These are phyloP conservation scores for Thymelicus lineola DNA, from an alignment of 2,888 invertebrate genomes.

Conservation along the genomic window DNA sequence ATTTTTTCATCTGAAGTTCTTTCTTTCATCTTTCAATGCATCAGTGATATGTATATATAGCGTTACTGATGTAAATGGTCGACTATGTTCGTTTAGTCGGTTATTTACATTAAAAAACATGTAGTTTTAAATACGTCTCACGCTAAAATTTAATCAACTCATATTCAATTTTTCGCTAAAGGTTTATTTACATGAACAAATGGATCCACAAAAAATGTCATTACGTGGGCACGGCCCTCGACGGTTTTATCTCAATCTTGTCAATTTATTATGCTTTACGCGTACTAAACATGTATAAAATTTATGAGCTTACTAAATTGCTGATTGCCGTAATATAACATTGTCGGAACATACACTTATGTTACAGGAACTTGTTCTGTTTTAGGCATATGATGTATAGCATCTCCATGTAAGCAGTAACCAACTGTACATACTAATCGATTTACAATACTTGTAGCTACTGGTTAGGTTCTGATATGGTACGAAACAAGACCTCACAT, in stretches of 20 bases:
- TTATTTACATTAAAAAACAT: not conserved
- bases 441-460: not conserved
- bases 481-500: too few species aligned
- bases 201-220: conserved; percentile 28
- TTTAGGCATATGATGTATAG: not conserved
- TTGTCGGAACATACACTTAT: not conserved
- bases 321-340: conserved; percentile 1
- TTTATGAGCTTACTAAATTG: conserved; percentile 15
- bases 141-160: conserved; percentile 21
- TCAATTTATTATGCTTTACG: conserved; percentile 29
- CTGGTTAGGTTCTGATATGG: too few species aligned
- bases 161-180: conserved; percentile 14
- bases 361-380: not conserved
- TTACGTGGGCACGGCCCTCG: conserved; percentile 17
- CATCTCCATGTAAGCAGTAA: not conserved
- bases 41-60: too few species aligned
- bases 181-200: conserved; percentile 32
- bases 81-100: too few species aligned
- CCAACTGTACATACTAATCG: not conserved
- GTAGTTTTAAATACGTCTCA: not conserved
- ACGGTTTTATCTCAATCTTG: conserved; percentile 30
- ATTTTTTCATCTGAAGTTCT: too few species aligned
- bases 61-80: too few species aligned
- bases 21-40: too few species aligned
- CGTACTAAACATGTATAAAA: conserved; percentile 27